Percentiles rank a stretch among this genome's conserved stretches.
phyloP scores from a whole-genome alignment of 2,113 vertebrate genomes.

The Aegotheles bennettii region DNA sequence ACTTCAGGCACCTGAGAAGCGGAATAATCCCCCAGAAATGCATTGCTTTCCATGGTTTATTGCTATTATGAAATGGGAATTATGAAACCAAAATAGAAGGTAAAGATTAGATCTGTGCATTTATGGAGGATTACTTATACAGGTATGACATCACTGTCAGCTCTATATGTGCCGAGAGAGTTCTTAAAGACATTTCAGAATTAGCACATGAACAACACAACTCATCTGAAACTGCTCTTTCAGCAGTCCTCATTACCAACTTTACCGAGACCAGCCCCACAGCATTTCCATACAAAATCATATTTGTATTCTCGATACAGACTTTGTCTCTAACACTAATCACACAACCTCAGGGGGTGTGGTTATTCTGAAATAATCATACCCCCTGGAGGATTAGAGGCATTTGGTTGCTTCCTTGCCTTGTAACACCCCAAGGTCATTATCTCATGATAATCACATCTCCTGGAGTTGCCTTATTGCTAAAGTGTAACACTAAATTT shows the following conservation, averaged over 20 bases:
- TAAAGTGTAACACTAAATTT: slow-evolving; percentile 83
- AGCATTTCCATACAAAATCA: slow-evolving; percentile 55
- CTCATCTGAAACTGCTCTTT: slow-evolving; percentile 61
- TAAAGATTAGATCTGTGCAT: slow-evolving; percentile 73
- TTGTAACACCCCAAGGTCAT: slow-evolving; percentile 79
- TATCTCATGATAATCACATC: slow-evolving; percentile 83
- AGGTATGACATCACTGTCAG: slow-evolving; percentile 74
- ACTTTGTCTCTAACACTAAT: slow-evolving; percentile 60
- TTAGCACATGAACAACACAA: slow-evolving; percentile 62
- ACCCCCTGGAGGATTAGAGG: slow-evolving; percentile 67
- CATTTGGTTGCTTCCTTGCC: slow-evolving; percentile 76
- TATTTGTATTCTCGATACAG: slow-evolving; percentile 63
- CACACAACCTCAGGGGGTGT: slow-evolving; percentile 55
- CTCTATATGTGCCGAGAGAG: slow-evolving; percentile 72
- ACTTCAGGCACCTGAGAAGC: slow-evolving; percentile 73
- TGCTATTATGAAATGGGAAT: slow-evolving; percentile 75
- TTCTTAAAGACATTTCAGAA: slow-evolving; percentile 69
- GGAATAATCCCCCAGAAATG: slow-evolving; percentile 67
- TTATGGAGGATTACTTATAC: slow-evolving; percentile 74
- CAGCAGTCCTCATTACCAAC: slow-evolving; percentile 61
- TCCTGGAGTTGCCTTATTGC: slow-evolving; percentile 79
- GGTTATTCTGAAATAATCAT: slow-evolving; percentile 70
- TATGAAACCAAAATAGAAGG: slow-evolving; percentile 69
- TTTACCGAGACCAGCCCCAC: slow-evolving; percentile 49
- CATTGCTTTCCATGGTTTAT: slow-evolving; percentile 68